Percentiles rank a stretch among this genome's conserved stretches.
phyloP scores from a whole-genome alignment of 2,113 vertebrate genomes.

The Scytalopus superciliaris region DNA sequence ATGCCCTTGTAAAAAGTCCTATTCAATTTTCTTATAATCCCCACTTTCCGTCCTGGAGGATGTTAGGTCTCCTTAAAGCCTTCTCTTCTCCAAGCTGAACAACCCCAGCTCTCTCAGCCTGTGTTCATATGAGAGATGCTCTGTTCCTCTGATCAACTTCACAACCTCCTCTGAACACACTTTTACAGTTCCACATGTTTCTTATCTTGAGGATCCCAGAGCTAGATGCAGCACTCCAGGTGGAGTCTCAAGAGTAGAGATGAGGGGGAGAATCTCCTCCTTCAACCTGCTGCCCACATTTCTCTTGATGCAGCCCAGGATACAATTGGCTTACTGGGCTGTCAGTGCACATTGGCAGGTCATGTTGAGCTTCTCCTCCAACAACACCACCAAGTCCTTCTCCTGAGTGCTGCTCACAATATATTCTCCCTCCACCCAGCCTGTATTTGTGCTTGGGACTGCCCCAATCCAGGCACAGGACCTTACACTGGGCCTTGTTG shows the following conservation, averaged over 20 bases:
- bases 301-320: neutral
- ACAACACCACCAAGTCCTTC: neutral
- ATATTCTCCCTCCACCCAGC: neutral
- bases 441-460: no score
- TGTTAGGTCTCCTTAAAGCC: neutral
- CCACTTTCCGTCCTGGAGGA: neutral
- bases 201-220: neutral
- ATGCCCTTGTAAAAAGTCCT: neutral
- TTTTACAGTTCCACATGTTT: neutral
- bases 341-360: fast-evolving
- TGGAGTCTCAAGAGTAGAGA: fast-evolving
- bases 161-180: neutral
- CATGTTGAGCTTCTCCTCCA: neutral
- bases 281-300: neutral
- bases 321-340: neutral
- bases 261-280: neutral
- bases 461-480: neutral
- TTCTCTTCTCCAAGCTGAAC: neutral
- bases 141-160: neutral
- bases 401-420: neutral
- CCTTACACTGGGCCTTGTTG: neutral
- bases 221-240: neutral
- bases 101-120: neutral
- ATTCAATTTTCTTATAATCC: neutral
- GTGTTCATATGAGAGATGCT: neutral